Conservation (phyloP, 2,113 vertebrate genomes). For the Archocentrus centrarchus region DNA sequence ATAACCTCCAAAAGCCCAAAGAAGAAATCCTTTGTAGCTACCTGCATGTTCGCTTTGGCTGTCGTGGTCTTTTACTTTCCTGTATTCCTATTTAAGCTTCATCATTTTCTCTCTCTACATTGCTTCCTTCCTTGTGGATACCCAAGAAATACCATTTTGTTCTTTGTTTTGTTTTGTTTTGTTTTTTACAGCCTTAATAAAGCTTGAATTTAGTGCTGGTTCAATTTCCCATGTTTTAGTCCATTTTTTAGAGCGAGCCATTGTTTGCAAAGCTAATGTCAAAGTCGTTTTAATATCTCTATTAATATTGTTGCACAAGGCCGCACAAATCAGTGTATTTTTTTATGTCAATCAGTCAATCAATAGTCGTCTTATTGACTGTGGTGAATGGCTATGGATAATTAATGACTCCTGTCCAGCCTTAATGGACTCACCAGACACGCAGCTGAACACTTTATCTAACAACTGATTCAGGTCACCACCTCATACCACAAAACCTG, state of each 20-base stretch:
- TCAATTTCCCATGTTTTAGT: neutral
- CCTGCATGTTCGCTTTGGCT: neutral
- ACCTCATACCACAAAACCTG: neutral
- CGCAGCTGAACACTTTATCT: neutral
- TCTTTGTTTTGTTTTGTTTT: neutral
- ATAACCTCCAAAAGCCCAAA: neutral
- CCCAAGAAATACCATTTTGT: too few relatives aligned
- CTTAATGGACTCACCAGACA: neutral
- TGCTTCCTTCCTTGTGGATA: neutral
- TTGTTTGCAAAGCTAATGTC: neutral
- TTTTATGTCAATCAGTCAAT: neutral
- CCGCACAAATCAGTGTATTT: neutral
- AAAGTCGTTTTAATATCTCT: neutral
- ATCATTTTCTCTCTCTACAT: neutral
- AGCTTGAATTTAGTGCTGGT: neutral
- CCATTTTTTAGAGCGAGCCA: neutral
- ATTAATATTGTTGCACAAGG: neutral
- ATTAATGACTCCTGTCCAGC: neutral
- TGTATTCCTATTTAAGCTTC: neutral
- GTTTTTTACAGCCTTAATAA: neutral
- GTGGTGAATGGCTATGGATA: neutral
- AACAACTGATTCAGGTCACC: neutral
- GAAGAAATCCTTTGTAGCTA: constrained; percentile 3
- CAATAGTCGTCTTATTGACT: neutral
- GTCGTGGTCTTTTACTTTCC: neutral